Base-by-base conservation (phyloP, 1,140 invertebrate species). In the Conopomorpha cramerella region DNA sequence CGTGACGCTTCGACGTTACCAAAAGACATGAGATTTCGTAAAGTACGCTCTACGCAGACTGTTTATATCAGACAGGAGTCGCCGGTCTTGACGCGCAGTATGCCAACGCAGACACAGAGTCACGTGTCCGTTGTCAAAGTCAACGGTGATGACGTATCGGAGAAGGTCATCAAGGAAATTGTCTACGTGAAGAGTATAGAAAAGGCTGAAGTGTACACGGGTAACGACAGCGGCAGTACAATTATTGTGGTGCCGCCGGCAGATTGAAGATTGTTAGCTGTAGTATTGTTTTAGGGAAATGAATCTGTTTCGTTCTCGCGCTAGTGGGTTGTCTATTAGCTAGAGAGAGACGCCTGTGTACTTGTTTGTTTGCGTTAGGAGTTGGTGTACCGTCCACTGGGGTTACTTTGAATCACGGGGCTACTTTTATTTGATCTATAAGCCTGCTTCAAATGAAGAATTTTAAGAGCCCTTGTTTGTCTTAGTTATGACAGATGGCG, bases 11-110 rank as follows among this genome's bases (percentile, higher is more conserved):
- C 67, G 0, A 76, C 71, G 3, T 32, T 76, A 34, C 71, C 71
- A 0, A 76, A 76, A 46, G 67, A 76, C 28, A 76, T 76, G 71
- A 51, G 66, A 11, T 76, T 76, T 33, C 44, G 66, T 8, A 76
- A 71, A 47, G 67, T 71, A 0, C 38, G 55, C 29, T 71, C 67
- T 0, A 71, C 67, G 1, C 67, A 76, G 48, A 72, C 71, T 2
- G 66, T 73, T 1, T 71, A 70, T 32, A 67, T 72, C 2, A 56
- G 46, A 33, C 58, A 52, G 12, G 67, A 76, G 36, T 70, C 67
- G 26, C 66, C 70, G 1, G 0, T 65, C n/a, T 30, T 47, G 12
- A 43, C 35, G 18, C 45, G 33, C 14, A 45, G 55, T 15, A 32
- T 35, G 30, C 51, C 53, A 16, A 25, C 50, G 2, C 49, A 52